Evolutionary conservation across 2,888 invertebrate genomes (phyloP).

Genomic region (Yponomeuta sedellus): DNA sequence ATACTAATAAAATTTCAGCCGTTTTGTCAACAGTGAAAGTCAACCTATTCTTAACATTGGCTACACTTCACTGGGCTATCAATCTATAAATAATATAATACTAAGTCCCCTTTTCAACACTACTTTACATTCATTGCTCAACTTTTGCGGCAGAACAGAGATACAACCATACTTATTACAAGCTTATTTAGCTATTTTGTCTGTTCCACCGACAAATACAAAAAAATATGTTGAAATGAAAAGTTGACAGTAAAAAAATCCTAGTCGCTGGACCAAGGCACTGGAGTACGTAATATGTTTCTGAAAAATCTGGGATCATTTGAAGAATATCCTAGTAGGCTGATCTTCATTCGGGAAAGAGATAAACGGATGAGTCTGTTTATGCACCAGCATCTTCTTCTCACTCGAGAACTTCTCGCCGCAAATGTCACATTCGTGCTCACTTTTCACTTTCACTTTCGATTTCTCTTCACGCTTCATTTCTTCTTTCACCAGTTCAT

Average conservation of each 20-base stretch:
- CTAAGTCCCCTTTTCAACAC: no score
- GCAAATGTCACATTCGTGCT: conserved; percentile 57
- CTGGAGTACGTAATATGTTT: neutral
- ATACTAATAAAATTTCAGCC: no score
- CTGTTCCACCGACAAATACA: neutral
- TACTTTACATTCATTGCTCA: no score
- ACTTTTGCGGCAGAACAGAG: no score
- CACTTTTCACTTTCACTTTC: conserved; percentile 31
- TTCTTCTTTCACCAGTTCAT: conserved; percentile 23
- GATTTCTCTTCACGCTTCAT: conserved; percentile 36
- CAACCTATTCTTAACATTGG: no score
- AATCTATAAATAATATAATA: no score
- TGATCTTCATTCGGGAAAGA: conserved; percentile 68
- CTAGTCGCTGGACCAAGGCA: neutral
- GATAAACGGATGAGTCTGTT: conserved; percentile 67
- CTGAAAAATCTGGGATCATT: conserved; percentile 25
- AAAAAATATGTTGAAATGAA: neutral
- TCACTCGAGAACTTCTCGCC: conserved; percentile 56
- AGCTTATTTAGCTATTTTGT: no score
- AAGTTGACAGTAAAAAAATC: neutral
- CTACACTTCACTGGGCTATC: no score
- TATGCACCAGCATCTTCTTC: conserved; percentile 56
- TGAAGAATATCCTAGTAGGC: conserved; percentile 71
- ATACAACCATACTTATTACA: no score
- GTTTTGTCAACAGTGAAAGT: no score